phyloP scores from a whole-genome alignment of 2,888 invertebrate species.

The Andrena camellia region DNA sequence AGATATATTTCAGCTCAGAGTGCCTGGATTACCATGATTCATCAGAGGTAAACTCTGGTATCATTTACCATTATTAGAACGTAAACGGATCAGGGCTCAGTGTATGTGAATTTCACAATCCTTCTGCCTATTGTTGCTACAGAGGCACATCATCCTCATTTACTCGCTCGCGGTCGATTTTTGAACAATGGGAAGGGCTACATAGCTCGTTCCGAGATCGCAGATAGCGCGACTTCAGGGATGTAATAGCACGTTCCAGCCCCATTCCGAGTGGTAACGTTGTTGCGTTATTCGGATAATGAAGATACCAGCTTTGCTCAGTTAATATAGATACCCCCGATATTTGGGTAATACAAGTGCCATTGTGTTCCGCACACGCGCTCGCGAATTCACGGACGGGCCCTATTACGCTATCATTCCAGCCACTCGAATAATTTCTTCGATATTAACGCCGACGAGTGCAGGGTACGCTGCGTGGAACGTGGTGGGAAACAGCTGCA shows the following conservation, averaged over 20 bases:
- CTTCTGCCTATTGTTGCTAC: conserved; percentile 8
- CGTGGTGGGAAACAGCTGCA: conserved; percentile 15
- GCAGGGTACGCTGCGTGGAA: background rate
- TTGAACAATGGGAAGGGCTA: conserved; percentile 20
- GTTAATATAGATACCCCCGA: conserved; percentile 49
- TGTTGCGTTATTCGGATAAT: conserved; percentile 45
- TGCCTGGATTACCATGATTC: too few relatives aligned
- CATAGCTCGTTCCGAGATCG: conserved; percentile 21
- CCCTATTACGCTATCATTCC: background rate
- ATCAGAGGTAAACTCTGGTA: too few relatives aligned
- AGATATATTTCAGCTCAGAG: too few relatives aligned
- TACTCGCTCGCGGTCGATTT: conserved; percentile 20
- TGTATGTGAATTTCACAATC: background rate
- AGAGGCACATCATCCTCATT: background rate
- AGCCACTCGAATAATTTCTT: conserved; percentile 53
- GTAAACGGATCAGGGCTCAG: background rate
- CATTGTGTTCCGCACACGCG: conserved; percentile 37
- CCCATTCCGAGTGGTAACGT: conserved; percentile 21
- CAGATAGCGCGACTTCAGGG: conserved; percentile 38
- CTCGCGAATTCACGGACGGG: conserved; percentile 29
- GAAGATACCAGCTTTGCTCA: conserved; percentile 58
- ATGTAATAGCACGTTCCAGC: conserved; percentile 29
- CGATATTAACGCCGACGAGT: conserved; percentile 49
- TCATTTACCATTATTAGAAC: too few relatives aligned
- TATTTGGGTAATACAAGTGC: conserved; percentile 57